These are phyloP conservation scores for Lonchura striata DNA, from an alignment of 2,113 vertebrate species.

Conservation along the genomic window DNA sequence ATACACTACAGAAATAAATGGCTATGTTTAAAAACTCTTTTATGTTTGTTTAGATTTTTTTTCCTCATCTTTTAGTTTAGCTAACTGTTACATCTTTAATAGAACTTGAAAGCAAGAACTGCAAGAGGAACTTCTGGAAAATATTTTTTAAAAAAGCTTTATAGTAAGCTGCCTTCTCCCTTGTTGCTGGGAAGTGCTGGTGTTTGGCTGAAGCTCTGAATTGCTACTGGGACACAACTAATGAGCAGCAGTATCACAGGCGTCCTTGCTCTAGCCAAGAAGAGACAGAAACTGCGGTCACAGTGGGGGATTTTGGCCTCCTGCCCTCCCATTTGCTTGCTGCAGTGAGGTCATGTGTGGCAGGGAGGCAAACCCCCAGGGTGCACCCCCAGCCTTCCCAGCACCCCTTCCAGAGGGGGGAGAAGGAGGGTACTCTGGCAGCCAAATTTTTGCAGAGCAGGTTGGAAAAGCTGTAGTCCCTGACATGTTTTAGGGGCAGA, in stretches of 20 bases:
- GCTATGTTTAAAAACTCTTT: background rate
- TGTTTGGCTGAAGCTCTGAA: background rate
- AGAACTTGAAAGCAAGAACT: background rate
- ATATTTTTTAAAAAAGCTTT: background rate
- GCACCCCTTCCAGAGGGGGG: background rate
- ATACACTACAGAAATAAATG: background rate
- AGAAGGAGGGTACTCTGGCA: background rate
- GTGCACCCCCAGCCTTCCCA: background rate
- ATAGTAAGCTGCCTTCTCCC: background rate
- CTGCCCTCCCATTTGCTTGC: accelerated
- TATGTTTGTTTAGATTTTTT: background rate
- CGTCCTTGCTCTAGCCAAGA: background rate
- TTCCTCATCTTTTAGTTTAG: background rate
- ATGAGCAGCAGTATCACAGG: background rate
- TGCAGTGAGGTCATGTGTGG: background rate
- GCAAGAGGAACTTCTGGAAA: background rate
- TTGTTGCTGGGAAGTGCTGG: background rate
- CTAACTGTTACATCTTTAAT: background rate
- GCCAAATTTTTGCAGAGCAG: background rate
- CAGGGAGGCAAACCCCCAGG: background rate
- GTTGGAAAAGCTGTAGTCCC: background rate
- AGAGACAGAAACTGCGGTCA: background rate
- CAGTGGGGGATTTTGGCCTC: background rate
- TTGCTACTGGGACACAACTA: background rate
- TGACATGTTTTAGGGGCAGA: background rate